phyloP scores from a whole-genome alignment of 1,140 invertebrate species.

The Calephelis virginiensis region DNA sequence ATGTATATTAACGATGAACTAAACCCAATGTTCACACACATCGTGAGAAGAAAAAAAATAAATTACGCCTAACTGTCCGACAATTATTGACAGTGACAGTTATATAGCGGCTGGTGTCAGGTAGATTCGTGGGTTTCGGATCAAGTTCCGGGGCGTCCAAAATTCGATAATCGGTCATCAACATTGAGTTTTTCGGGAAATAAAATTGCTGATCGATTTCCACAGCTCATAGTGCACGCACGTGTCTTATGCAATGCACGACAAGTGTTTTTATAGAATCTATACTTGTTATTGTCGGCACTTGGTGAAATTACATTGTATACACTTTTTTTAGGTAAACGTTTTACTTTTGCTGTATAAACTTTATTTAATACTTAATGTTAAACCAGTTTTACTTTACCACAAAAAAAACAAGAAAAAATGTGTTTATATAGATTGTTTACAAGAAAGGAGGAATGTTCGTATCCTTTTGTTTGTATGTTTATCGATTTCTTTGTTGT shows the following conservation, averaged over 20 bases:
- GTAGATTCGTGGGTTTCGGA: constrained; percentile 66
- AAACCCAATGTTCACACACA: constrained; percentile 54
- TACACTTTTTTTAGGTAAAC: no score
- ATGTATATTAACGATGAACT: constrained; percentile 25
- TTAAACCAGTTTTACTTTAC: constrained; percentile 32
- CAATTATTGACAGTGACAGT: constrained; percentile 70
- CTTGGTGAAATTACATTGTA: no score
- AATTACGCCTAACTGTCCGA: constrained; percentile 60
- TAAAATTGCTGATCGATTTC: constrained; percentile 59
- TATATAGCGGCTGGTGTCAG: constrained; percentile 60
- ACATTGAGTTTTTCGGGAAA: constrained; percentile 62
- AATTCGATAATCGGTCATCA: constrained; percentile 68
- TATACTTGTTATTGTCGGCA: no score
- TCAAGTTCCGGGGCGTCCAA: constrained; percentile 50
- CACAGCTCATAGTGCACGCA: constrained; percentile 72
- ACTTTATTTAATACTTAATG: no score
- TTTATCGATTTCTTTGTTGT: no score
- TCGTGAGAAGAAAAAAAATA: constrained; percentile 67
- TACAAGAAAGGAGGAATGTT: no score
- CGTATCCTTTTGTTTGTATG: no score
- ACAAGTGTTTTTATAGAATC: neutral
- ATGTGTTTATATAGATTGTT: no score
- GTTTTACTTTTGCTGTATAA: no score
- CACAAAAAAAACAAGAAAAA: constrained; percentile 28
- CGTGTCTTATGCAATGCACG: constrained; percentile 46